Base-by-base conservation (phyloP, 1,140 invertebrate genomes). In the Orchesella cincta region DNA sequence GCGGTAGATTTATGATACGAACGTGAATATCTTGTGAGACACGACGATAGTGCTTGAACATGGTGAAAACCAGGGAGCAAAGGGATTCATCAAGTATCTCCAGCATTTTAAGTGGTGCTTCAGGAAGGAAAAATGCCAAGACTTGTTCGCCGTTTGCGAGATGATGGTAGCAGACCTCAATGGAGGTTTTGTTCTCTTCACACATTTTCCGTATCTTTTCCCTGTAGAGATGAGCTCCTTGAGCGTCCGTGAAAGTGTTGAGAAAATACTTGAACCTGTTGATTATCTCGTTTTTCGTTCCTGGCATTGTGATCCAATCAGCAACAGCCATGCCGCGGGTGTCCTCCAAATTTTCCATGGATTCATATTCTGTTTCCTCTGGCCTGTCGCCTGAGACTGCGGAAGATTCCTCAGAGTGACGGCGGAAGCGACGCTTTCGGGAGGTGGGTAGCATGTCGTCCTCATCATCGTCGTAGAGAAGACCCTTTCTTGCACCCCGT, bases 341-440 rank as follows among this genome's bases (percentile, higher is more conserved):
- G 83, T 99, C 97, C 86, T 99, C 97, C 12, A 99, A 87, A 87
- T 99, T 99, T 84, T 99, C 97, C 82, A 99, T 97, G 51, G 95
- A 97, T 87, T 99, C 97, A 78, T 91, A 90, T 33, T 90, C 87
- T 78, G 91, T 91, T 35, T 94, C 95, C 71, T 92, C 91, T 26
- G 95, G 92, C 85, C 93, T 92, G 86, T 97, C 94, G 52, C 94
- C 94, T 51, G 91, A 87, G 1, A 29, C 29, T n/a, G n/a, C 8
- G 1, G 5, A 26, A 29, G 62, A 31, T 14, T 67, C 62, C 23
- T 29, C 62, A 31, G 26, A 14, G 62, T 67, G 23, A 5, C 14
- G 62, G 35, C 92, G 88, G n/a, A n/a, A n/a, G 26, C 94, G 88
- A 82, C 93, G 93, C 23, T 91, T 88, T 3, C 91, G 86, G 14